These are phyloP conservation scores for Hipposideros armiger DNA, from an alignment of 2,113 vertebrate genomes.

Conservation along the genomic window DNA sequence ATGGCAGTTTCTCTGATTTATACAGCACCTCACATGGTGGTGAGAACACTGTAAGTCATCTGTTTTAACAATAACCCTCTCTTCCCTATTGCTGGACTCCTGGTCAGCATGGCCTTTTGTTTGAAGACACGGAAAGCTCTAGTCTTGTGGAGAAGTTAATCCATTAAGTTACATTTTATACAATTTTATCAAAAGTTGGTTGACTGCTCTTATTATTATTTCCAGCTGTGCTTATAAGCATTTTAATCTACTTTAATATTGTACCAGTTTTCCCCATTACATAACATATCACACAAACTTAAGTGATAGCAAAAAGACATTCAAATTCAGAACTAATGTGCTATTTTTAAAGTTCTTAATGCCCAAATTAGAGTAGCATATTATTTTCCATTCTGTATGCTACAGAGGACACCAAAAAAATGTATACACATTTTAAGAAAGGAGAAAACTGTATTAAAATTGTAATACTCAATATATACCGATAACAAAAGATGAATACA, in stretches of 20 bases:
- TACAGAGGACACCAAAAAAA: neutral
- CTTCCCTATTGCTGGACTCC: neutral
- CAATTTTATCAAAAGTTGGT: conserved; percentile 59
- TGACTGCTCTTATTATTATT: conserved; percentile 34
- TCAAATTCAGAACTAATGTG: conserved; percentile 63
- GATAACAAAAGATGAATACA: too few relatives aligned
- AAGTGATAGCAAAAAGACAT: conserved; percentile 49
- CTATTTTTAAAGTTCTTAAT: conserved; percentile 67
- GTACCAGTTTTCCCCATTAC: conserved; percentile 47
- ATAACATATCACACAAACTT: conserved; percentile 54
- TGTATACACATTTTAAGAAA: too few relatives aligned
- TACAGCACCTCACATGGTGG: neutral
- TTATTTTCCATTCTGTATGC: conserved; percentile 49
- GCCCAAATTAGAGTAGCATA: conserved; percentile 26
- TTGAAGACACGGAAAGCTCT: conserved; percentile 50
- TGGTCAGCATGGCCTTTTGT: neutral
- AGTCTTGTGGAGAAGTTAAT: neutral
- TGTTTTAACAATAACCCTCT: conserved; percentile 25
- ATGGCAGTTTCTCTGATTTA: conserved; percentile 17
- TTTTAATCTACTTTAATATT: conserved; percentile 66
- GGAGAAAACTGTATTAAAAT: too few relatives aligned
- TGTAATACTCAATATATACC: too few relatives aligned
- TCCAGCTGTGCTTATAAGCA: conserved; percentile 54
- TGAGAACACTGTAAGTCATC: neutral
- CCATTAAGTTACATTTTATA: conserved; percentile 30